Evolutionary conservation across 2,888 invertebrate species (phyloP).

Genomic region (Stramonita haemastoma): DNA sequence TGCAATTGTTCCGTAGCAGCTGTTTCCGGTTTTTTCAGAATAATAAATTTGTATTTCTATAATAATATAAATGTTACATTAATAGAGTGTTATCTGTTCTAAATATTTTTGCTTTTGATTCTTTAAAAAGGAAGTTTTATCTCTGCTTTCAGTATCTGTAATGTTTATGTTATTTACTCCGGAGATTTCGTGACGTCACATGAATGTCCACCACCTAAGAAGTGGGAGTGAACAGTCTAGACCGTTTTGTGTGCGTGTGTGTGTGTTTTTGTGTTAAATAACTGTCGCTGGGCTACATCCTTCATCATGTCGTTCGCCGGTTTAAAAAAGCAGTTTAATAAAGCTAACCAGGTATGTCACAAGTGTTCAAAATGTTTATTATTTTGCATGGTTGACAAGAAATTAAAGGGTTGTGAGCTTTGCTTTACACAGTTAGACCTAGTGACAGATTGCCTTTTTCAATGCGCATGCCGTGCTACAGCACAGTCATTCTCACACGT

Average conservation of each 20-base stretch:
- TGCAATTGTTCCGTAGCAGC: conserved; percentile 39
- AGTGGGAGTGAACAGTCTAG: conserved; percentile 45
- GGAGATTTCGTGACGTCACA: conserved; percentile 44
- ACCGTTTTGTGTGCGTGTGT: conserved; percentile 39
- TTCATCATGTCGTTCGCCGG: conserved; percentile 96
- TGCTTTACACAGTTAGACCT: background rate
- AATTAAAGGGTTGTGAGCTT: background rate
- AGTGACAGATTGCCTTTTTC: background rate
- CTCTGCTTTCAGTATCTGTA: background rate
- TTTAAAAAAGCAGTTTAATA: conserved; percentile 99
- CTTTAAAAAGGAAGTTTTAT: background rate
- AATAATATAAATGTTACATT: background rate
- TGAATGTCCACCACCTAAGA: conserved; percentile 44
- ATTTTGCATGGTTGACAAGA: conserved; percentile 8
- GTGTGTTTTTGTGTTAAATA: conserved; percentile 27
- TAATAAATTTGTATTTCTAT: background rate
- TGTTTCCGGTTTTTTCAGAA: background rate
- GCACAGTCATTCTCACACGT: conserved; percentile 2
- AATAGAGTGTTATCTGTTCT: background rate
- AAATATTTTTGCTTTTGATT: background rate
- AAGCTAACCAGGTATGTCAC: conserved; percentile 94
- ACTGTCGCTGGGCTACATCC: background rate
- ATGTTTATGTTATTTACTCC: conserved; percentile 33
- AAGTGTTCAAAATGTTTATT: background rate
- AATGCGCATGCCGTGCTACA: background rate